phyloP scores from a whole-genome alignment of 2,888 invertebrate genomes.

The Periphyllus acericola region DNA sequence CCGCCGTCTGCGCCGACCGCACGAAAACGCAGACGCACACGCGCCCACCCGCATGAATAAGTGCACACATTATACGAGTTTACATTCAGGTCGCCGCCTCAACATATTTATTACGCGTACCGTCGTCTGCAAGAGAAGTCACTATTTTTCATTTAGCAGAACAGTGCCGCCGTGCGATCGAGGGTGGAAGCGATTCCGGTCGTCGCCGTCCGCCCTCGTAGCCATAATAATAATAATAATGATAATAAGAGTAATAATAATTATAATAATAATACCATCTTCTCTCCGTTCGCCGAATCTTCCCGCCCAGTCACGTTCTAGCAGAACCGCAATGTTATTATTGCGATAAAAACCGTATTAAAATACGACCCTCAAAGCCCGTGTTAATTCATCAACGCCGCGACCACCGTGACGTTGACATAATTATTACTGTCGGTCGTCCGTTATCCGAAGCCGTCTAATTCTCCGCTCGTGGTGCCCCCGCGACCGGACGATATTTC shows the following conservation, averaged over 20 bases:
- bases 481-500: background rate
- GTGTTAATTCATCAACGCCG: background rate
- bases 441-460: background rate
- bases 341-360: conserved; percentile 20
- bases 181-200: conserved; percentile 29
- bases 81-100: background rate
- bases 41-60: background rate
- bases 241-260: background rate
- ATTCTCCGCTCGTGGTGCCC: background rate
- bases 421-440: background rate
- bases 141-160: conserved; percentile 39
- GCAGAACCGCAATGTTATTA: background rate
- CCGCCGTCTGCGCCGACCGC: background rate
- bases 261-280: background rate
- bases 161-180: background rate
- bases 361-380: background rate
- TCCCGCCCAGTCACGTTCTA: background rate
- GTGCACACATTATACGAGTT: background rate
- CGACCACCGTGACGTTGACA: background rate
- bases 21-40: background rate
- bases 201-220: background rate
- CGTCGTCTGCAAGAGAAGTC: conserved; percentile 29
- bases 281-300: background rate
- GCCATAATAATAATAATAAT: background rate
- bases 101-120: background rate